Percentiles rank a stretch among this genome's conserved stretches.
Evolutionary conservation across 2,888 invertebrate genomes (phyloP).

Genomic region (Andrena marginata): DNA sequence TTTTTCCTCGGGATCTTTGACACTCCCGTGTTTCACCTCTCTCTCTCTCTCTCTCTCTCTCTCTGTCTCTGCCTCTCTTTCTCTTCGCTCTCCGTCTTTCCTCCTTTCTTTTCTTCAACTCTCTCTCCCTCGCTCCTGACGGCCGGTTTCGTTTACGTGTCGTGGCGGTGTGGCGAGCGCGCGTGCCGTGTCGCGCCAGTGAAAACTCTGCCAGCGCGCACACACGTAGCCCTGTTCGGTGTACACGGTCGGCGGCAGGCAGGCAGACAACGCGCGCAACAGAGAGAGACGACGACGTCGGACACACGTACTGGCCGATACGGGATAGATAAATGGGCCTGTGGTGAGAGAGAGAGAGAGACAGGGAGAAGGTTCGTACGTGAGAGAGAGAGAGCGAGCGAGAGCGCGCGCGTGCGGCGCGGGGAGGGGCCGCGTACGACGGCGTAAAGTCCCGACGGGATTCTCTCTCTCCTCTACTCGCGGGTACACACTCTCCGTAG

Average conservation of each 20-base stretch:
- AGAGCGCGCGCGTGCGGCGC: slow-evolving; percentile 15
- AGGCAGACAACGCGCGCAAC: slow-evolving; percentile 47
- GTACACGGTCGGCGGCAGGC: slow-evolving; percentile 28
- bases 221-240: slow-evolving; percentile 30
- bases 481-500: slow-evolving; percentile 38
- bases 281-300: slow-evolving; percentile 19
- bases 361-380: slow-evolving; percentile 43
- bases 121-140: slow-evolving; percentile 37
- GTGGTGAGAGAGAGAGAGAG: slow-evolving; percentile 38
- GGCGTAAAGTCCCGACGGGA: slow-evolving; percentile 58
- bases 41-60: not conserved
- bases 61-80: slow-evolving; percentile 10
- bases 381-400: slow-evolving; percentile 48
- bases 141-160: slow-evolving; percentile 65
- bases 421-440: slow-evolving; percentile 48
- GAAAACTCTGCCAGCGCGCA: slow-evolving; percentile 68
- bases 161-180: slow-evolving; percentile 39
- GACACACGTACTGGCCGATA: slow-evolving; percentile 28
- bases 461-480: slow-evolving; percentile 19
- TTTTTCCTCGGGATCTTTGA: slow-evolving; percentile 54
- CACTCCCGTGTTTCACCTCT: slow-evolving; percentile 54
- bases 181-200: slow-evolving; percentile 62
- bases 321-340: slow-evolving; percentile 58
- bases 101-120: slow-evolving; percentile 13
- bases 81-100: not conserved